These are phyloP conservation scores for Thamnophis sirtalis DNA, from an alignment of 2,113 vertebrate genomes.

Conservation along the genomic window DNA sequence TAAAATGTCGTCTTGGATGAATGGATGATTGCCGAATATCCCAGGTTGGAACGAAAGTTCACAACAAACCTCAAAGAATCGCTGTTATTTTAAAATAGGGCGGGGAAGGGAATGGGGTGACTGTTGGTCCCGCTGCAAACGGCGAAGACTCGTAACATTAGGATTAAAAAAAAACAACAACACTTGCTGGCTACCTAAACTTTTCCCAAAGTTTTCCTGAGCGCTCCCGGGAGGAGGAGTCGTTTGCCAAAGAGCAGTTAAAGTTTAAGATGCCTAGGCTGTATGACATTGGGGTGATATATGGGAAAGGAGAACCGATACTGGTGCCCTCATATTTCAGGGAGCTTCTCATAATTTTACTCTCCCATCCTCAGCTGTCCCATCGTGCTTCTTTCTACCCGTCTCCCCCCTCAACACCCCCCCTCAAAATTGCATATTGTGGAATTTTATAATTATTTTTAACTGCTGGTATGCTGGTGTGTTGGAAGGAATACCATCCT, in stretches of 20 bases:
- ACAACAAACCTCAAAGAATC: neutral
- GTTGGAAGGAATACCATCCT: neutral
- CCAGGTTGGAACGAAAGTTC: slow-evolving; percentile 2
- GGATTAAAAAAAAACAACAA: neutral
- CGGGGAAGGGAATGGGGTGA: neutral
- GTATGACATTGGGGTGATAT: neutral
- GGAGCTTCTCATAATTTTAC: neutral
- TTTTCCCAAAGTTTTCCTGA: neutral
- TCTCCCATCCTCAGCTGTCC: neutral
- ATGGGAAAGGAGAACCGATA: neutral
- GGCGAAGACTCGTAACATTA: neutral
- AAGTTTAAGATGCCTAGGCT: neutral
- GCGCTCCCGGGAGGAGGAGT: fast-evolving
- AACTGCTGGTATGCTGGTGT: slow-evolving; percentile 5
- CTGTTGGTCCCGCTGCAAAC: neutral
- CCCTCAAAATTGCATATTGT: neutral
- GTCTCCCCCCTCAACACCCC: neutral
- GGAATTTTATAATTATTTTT: slow-evolving; percentile 21
- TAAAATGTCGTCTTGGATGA: neutral
- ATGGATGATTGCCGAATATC: neutral
- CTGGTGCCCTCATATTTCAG: neutral
- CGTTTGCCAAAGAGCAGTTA: neutral
- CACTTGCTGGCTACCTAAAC: neutral
- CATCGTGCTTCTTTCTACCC: slow-evolving; percentile 21
- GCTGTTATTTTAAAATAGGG: neutral